Base-by-base conservation (phyloP, 2,113 vertebrate genomes). In the Nothobranchius kuhntae region DNA sequence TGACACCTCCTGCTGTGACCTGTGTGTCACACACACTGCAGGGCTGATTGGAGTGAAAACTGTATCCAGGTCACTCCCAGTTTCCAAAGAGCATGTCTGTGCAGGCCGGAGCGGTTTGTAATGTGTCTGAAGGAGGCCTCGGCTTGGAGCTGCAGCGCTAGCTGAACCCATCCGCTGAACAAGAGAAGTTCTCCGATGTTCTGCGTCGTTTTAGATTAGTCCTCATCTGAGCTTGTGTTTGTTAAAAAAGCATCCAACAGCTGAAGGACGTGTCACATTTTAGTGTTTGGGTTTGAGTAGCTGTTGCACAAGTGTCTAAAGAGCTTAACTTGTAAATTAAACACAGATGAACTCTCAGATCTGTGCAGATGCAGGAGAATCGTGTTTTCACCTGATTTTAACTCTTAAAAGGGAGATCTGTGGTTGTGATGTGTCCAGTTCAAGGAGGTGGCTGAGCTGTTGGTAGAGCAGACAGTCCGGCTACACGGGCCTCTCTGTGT, bases 271-370 rank as follows among this genome's bases (percentile, higher is more conserved):
- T 59, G 59, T 21, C 13, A 84, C 90, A 86, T 91, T 91, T 30
- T 1, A 30, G 86, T 61, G 14, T 85, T 80, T 83, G 84, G 90
- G 86, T 92, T 77, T 74, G 64, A 64, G 81, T 46, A 45, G 61
- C 57, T 26, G 71, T 91, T 92, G 85, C 89, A 79, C 88, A 91
- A 92, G 85, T 86, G 68, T 73, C 78, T 67, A 64, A 78, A 87
- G 89, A 91, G 81, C 87, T 83, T 75, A 74, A 70, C 81, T 80
- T 75, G 77, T 82, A 84, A 89, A 88, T 78, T 83, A 82, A 75
- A 81, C n/a, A 36, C 13, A 45, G 47, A 78, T 68, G 62, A 73
- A 70, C 75, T 77, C 57, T 73, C 21, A 68, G 13, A 38, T 55
- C 42, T 13, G 40, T 61, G 52, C 62, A 42, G 53, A 62, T 58